A percentile compares a stretch with the other conserved stretches of the same genome.
These are phyloP conservation scores for Drosophila mauritiana DNA, from an alignment of 1,140 invertebrate genomes.

Conservation along the genomic window DNA sequence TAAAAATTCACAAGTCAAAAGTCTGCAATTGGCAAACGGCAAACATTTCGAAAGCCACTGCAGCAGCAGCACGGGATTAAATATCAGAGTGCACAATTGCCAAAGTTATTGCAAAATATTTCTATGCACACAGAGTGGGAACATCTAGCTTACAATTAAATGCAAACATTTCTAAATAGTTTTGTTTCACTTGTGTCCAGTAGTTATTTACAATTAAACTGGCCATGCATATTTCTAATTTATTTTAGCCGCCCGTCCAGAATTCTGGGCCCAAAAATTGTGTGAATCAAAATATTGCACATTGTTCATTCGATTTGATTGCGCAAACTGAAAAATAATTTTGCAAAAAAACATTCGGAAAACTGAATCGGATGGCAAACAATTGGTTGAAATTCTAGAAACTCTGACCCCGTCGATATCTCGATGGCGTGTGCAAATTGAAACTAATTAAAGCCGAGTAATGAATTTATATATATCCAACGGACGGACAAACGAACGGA, in stretches of 20 bases:
- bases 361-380: constrained; percentile 6
- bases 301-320: constrained; percentile 62
- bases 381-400: constrained; percentile 15
- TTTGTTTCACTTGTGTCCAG: constrained; percentile 39
- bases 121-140: constrained; percentile 1
- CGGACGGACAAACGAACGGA: too few relatives aligned
- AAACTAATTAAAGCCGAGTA: constrained; percentile 72
- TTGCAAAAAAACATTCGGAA: constrained; percentile 30
- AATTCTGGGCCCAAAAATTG: constrained; percentile 36
- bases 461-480: constrained; percentile 34
- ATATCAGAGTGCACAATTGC: constrained; percentile 40
- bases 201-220: constrained; percentile 52
- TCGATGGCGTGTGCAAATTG: constrained; percentile 52
- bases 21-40: constrained; percentile 64
- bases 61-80: constrained; percentile 46
- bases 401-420: constrained; percentile 38
- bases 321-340: constrained; percentile 46
- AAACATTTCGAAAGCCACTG: constrained; percentile 67
- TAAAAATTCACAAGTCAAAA: constrained; percentile 56
- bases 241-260: constrained; percentile 42
- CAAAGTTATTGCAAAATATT: constrained; percentile 74
- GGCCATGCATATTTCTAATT: constrained; percentile 60
- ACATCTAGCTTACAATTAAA: constrained; percentile 28
- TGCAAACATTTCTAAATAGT: constrained; percentile 18
- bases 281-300: constrained; percentile 39